Evolutionary conservation across 1,140 invertebrate species (phyloP).

Genomic region (Hycleus phaleratus): DNA sequence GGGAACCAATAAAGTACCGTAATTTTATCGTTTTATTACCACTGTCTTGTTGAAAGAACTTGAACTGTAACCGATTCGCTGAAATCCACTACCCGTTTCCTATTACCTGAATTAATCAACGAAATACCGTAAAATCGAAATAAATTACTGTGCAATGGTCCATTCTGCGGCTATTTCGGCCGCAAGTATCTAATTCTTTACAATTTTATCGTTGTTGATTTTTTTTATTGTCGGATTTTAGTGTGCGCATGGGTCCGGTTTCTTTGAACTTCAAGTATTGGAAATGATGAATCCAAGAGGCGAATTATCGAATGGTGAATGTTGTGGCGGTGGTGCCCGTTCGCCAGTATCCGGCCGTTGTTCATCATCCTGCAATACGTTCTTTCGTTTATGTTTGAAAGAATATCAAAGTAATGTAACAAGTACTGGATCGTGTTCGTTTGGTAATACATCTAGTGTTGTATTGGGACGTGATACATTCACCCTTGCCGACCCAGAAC

Average conservation of each 20-base stretch:
- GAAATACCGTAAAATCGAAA: too few relatives aligned
- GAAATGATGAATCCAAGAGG: conserved; percentile 81
- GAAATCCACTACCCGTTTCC: too few relatives aligned
- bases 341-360: conserved; percentile 45
- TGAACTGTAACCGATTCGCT: too few relatives aligned
- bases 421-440: conserved; percentile 76
- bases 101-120: too few relatives aligned
- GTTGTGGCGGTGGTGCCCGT: conserved; percentile 61
- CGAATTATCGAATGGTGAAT: conserved; percentile 68
- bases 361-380: conserved; percentile 65
- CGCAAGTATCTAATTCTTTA: background rate
- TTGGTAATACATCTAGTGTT: conserved; percentile 77
- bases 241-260: conserved; percentile 68
- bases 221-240: conserved; percentile 41
- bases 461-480: conserved; percentile 82
- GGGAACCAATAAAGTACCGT: too few relatives aligned
- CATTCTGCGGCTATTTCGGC: too few relatives aligned
- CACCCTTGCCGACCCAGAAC: conserved; percentile 68
- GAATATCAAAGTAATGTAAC: conserved; percentile 83
- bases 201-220: background rate
- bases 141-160: too few relatives aligned
- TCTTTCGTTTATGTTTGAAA: conserved; percentile 82
- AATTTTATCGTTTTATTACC: too few relatives aligned
- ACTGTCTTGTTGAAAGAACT: too few relatives aligned
- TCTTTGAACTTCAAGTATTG: conserved; percentile 86